phyloP scores from a whole-genome alignment of 2,888 invertebrate species.

The Hydriomena furcata region DNA sequence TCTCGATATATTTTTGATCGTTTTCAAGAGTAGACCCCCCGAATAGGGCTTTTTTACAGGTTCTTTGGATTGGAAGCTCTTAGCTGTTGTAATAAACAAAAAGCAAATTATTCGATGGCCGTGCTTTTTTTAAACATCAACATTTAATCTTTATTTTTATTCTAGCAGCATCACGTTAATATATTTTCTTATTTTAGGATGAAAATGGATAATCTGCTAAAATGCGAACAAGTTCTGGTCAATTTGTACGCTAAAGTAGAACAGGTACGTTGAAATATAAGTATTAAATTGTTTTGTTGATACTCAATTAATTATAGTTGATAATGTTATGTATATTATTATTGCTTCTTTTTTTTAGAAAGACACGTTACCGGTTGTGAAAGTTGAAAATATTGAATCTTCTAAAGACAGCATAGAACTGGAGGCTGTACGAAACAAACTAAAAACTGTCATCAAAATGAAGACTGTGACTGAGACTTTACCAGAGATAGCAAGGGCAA shows the following conservation, averaged over 20 bases:
- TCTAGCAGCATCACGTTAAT: background rate
- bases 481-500: conserved; percentile 67
- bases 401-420: conserved; percentile 48
- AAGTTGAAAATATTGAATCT: conserved; percentile 34
- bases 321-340: no score
- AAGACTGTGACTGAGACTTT: conserved; percentile 55
- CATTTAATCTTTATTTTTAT: background rate
- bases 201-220: conserved; percentile 86
- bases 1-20: no score
- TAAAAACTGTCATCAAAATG: conserved; percentile 56
- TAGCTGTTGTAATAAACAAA: no score
- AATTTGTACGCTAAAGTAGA: conserved; percentile 87
- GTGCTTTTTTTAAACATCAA: no score
- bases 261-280: conserved; percentile 78
- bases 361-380: conserved; percentile 47
- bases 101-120: no score
- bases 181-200: conserved; percentile 74
- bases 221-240: conserved; percentile 87
- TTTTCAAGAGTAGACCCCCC: no score
- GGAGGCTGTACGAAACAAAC: conserved; percentile 61
- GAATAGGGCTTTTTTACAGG: no score
- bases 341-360: conserved; percentile 50
- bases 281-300: no score
- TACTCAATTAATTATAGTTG: no score
- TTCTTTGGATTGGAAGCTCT: no score